phyloP scores from a whole-genome alignment of 2,113 vertebrate genomes.

The Crotalus horridus region DNA sequence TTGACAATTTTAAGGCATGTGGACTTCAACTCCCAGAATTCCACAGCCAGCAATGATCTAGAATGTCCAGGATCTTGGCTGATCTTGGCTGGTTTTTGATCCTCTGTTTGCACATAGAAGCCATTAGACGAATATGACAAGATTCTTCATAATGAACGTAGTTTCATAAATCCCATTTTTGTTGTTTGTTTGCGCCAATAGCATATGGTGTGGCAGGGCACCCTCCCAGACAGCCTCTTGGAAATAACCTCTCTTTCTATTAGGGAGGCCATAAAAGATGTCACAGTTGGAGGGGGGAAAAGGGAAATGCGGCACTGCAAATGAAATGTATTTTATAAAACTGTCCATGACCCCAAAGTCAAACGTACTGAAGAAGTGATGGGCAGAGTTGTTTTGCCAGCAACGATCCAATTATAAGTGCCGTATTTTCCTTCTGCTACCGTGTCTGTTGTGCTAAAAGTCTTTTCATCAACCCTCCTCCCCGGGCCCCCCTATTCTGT shows the following conservation, averaged over 20 bases:
- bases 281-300: neutral
- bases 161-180: slow-evolving; percentile 34
- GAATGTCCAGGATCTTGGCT: neutral
- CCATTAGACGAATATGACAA: neutral
- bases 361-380: neutral
- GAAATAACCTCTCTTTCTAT: neutral
- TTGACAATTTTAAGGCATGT: too few species aligned
- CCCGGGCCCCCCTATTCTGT: neutral
- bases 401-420: neutral
- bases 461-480: neutral
- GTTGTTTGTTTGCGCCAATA: neutral
- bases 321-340: neutral
- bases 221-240: neutral
- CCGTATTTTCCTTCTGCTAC: slow-evolving; percentile 21
- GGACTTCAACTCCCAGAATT: too few species aligned
- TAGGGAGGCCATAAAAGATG: neutral
- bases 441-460: neutral
- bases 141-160: slow-evolving; percentile 23
- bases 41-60: too few species aligned
- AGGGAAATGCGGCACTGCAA: neutral
- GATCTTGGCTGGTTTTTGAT: slow-evolving; percentile 26
- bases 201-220: slow-evolving; percentile 26
- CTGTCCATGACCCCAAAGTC: neutral
- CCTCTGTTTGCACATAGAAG: neutral
- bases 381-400: neutral